Evolutionary conservation across 2,888 invertebrate species (phyloP), one percentile per base, ranked within the genome.

Genomic region (Scelioninae gen. 1): DNA sequence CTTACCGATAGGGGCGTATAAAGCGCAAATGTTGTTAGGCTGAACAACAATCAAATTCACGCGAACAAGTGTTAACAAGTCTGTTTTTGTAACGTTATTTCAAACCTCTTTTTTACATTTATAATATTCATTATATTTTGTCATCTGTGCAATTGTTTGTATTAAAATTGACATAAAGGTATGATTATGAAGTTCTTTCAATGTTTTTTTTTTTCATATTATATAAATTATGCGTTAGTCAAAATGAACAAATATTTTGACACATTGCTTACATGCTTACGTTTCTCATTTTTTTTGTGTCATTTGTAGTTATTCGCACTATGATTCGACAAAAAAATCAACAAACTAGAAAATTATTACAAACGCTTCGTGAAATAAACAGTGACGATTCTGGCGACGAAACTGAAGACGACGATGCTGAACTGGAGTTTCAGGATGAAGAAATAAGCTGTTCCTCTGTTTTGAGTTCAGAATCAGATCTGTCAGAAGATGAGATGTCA

Each of bases 311-410:
- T 31, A 29, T 9, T 45, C 31, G 31, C 53, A 31, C 9, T 53
- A 53, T 53, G 53, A 10, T 31, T 53, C 31, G 53, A 53, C 29
- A 31, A 53, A 23, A 45, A 45, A 49, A 16, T 49, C 49, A 49
- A 16, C 38, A 53, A 53, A 31, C 7, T 29, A 15, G 31, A 53
- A 53, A 10, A 53, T 31, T 53, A n/a, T 53, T 53, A 4, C 23
- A 23, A 23, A 23, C 5, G 8, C 49, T 49, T 29, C 49, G 11
- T 16, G 0, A 49, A 23, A 49, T 49, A 49, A 16, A 16, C 16
- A 49, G 23, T 49, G 49, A 49, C 23, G 4, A 23, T 23, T 23
- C 23, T 23, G 23, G 23, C 23, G 23, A 23, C 23, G 23, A 23
- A 23, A 23, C 23, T 49, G 49, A 49, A 13, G 15, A 13, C n/a